Conservation (phyloP, 1,140 invertebrate genomes). For the Battus philenor region DNA sequence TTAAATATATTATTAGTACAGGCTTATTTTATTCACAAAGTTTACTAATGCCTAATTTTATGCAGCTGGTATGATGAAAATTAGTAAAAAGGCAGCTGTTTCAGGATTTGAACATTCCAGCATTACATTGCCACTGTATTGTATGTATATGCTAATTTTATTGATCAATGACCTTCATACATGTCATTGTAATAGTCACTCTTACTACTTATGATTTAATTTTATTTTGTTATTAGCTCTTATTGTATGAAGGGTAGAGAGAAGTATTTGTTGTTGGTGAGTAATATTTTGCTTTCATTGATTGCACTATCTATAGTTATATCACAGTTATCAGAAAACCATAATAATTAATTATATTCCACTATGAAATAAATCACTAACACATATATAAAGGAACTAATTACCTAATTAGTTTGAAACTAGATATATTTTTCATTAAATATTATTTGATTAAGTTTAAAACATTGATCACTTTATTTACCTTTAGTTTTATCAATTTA, state of each 20-base stretch:
- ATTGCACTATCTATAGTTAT: too few relatives aligned
- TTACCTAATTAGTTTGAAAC: too few relatives aligned
- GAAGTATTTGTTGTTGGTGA: too few relatives aligned
- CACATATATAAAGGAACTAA: too few relatives aligned
- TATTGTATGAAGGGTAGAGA: not conserved
- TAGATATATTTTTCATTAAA: too few relatives aligned
- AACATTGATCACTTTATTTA: too few relatives aligned
- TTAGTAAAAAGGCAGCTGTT: conserved; percentile 76
- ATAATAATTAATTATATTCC: too few relatives aligned
- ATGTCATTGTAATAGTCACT: not conserved
- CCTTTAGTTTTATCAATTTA: too few relatives aligned
- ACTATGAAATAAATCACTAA: too few relatives aligned
- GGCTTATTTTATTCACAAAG: not conserved
- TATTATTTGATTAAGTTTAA: too few relatives aligned
- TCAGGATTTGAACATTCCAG: conserved; percentile 84
- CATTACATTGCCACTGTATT: conserved; percentile 75
- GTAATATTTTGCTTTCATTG: too few relatives aligned
- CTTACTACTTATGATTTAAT: not conserved
- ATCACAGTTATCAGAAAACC: too few relatives aligned
- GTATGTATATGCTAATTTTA: conserved; percentile 18
- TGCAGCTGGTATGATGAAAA: conserved; percentile 45
- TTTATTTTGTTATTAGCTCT: conserved; percentile 5
- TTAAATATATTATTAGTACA: not conserved
- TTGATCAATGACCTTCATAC: not conserved
- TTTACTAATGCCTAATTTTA: conserved; percentile 19